Percentiles rank a stretch among this genome's conserved stretches.
Conservation (phyloP, 2,888 invertebrate species). For the Apoderus coryli region DNA sequence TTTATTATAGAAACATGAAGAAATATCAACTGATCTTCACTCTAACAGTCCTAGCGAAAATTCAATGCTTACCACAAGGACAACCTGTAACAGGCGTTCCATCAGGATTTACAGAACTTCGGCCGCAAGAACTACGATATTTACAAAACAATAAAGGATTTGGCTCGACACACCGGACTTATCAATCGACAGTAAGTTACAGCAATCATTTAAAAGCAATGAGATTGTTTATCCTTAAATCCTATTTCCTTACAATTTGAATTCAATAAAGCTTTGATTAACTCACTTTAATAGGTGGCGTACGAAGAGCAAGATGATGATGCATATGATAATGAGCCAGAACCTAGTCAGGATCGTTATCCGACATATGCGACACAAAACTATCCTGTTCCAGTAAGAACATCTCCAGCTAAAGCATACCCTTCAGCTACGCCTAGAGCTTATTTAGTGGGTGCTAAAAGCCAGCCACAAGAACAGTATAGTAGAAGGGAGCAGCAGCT, state of each 20-base stretch:
- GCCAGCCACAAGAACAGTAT: constrained; percentile 11
- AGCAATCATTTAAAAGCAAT: no score
- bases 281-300: constrained; percentile 11
- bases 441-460: not conserved
- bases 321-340: constrained; percentile 18
- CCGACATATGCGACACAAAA: constrained; percentile 19
- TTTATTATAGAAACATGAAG: no score
- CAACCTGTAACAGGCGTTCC: constrained; percentile 13
- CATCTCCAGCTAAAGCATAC: constrained; percentile 12
- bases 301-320: constrained; percentile 18
- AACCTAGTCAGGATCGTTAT: constrained; percentile 20
- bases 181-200: constrained; percentile 17
- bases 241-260: no score
- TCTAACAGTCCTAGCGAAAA: no score
- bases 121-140: constrained; percentile 15
- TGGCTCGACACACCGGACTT: constrained; percentile 16
- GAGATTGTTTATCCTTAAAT: no score
- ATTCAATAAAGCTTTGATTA: not conserved
- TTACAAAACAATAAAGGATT: constrained; percentile 18
- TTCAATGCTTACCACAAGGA: constrained; percentile 18
- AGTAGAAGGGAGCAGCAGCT: constrained; percentile 16
- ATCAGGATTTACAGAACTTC: constrained; percentile 18
- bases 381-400: constrained; percentile 15
- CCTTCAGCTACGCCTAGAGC: constrained; percentile 10
- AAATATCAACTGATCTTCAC: no score